A percentile compares a stretch with the other conserved stretches of the same genome.
These are phyloP conservation scores for Microtus oregoni DNA, from an alignment of 2,113 vertebrate genomes.

Conservation along the genomic window DNA sequence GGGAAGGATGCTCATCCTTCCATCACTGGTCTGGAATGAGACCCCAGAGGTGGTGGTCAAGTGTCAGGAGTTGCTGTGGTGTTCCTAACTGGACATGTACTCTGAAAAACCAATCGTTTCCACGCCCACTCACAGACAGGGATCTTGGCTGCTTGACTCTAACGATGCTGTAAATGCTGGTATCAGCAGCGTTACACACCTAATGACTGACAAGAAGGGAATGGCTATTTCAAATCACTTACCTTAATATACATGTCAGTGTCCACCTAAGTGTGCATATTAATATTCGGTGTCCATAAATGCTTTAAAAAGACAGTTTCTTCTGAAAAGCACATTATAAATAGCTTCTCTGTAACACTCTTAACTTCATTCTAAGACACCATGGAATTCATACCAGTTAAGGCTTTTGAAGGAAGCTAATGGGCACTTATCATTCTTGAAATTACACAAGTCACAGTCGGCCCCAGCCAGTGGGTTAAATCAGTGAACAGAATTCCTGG, in stretches of 20 bases:
- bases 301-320: neutral
- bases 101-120: neutral
- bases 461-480: neutral
- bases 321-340: neutral
- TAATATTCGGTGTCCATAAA: neutral
- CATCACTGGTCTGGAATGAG: neutral
- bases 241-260: too few species aligned
- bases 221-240: neutral
- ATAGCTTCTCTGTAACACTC: neutral
- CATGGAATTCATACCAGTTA: neutral
- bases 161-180: rapidly evolving
- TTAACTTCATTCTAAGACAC: neutral
- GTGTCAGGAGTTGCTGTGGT: neutral
- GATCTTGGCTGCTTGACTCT: neutral
- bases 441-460: neutral
- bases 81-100: neutral
- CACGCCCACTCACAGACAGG: neutral
- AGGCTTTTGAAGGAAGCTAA: neutral
- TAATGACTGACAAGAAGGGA: neutral
- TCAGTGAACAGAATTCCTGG: neutral
- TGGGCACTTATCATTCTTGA: too few species aligned
- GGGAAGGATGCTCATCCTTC: neutral
- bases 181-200: neutral
- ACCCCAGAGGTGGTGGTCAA: neutral
- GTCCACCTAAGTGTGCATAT: neutral